Evolutionary conservation across 2,888 invertebrate genomes (phyloP).

Genomic region (Tachina lurida): DNA sequence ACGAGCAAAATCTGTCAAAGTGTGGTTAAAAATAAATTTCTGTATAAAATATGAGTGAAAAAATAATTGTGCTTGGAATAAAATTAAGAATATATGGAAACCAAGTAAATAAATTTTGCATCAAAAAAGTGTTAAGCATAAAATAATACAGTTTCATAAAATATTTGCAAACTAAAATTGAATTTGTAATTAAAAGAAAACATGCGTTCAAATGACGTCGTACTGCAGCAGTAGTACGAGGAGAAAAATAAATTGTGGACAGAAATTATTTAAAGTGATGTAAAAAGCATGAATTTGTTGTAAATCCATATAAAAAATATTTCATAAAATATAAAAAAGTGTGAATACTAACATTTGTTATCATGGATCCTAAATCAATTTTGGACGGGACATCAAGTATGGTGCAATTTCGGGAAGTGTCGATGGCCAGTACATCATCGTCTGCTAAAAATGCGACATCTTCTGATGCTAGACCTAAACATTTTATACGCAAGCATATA

Average conservation of each 20-base stretch:
- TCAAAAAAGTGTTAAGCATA: background rate
- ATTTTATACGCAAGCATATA: slow-evolving; percentile 73
- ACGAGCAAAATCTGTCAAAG: slow-evolving; percentile 49
- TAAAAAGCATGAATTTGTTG: slow-evolving; percentile 29
- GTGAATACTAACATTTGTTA: background rate
- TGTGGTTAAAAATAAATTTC: slow-evolving; percentile 58
- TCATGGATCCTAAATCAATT: slow-evolving; percentile 36
- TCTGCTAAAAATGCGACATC: background rate
- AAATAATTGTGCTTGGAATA: slow-evolving; percentile 62
- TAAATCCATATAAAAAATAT: slow-evolving; percentile 11
- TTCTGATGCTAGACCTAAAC: background rate
- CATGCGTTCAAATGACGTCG: slow-evolving; percentile 66
- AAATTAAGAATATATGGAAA: slow-evolving; percentile 47
- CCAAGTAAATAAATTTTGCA: background rate
- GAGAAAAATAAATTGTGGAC: slow-evolving; percentile 18
- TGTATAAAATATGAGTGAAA: slow-evolving; percentile 52
- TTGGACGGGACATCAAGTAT: background rate
- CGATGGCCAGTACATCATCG: background rate
- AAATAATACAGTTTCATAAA: background rate
- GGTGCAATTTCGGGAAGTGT: background rate
- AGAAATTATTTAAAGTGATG: slow-evolving; percentile 15
- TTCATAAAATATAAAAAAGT: background rate
- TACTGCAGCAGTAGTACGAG: slow-evolving; percentile 36
- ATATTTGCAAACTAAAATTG: background rate
- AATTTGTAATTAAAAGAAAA: slow-evolving; percentile 37